Conservation (phyloP, 2,888 invertebrate genomes). For the Acleris emargana region DNA sequence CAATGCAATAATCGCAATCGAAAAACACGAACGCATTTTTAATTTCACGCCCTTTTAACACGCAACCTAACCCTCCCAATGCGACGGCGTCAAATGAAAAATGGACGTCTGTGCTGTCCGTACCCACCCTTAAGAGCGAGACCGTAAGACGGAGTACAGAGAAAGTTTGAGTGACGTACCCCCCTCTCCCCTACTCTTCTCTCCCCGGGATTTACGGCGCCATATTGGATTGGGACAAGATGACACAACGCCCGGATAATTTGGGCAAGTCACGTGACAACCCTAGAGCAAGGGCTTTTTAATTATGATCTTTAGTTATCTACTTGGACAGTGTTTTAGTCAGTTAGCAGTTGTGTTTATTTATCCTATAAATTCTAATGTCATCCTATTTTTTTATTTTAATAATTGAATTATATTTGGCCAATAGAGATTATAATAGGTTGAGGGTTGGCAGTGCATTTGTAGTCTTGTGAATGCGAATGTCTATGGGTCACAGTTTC, state of each 20-base stretch:
- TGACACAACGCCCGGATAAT: conserved; percentile 83
- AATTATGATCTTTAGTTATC: conserved; percentile 79
- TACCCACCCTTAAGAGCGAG: conserved; percentile 74
- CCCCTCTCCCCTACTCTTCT: conserved; percentile 66
- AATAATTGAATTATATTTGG: no score
- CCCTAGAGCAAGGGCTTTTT: conserved; percentile 78
- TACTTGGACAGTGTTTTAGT: conserved; percentile 43
- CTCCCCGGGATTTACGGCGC: conserved; percentile 80
- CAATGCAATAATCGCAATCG: no score
- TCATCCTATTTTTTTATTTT: no score
- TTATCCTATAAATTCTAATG: conserved; percentile 15
- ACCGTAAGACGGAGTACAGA: conserved; percentile 81
- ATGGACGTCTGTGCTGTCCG: conserved; percentile 62
- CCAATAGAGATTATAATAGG: no score
- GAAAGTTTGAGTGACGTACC: conserved; percentile 84
- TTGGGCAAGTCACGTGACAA: conserved; percentile 82
- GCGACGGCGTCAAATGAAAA: conserved; percentile 50
- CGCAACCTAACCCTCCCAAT: conserved; percentile 43
- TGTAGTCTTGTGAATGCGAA: no score
- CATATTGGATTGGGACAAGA: conserved; percentile 85
- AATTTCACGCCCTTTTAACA: conserved; percentile 41
- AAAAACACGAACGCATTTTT: conserved; percentile 13
- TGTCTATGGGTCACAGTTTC: no score
- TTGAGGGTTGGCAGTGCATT: no score
- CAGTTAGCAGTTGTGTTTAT: conserved; percentile 29